Evolutionary conservation across 1,140 invertebrate species (phyloP), one percentile per base, ranked within the genome.

Genomic region (Ceratoteleas bidentatus): DNA sequence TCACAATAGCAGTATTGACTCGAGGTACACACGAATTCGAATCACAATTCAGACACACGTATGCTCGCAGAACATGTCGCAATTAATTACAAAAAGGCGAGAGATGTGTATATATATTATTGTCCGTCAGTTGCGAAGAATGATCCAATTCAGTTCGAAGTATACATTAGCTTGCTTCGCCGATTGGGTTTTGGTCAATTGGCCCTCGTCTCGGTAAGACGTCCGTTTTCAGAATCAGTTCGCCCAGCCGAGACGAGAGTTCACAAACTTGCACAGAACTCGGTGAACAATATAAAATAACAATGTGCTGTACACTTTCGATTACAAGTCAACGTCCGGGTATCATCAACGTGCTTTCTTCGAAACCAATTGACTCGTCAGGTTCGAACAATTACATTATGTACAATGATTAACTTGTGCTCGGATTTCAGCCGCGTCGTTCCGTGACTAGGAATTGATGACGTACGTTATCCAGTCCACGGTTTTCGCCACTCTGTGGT

Each of bases 401-500:
- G 34, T 81, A 81, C 78, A 81, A 64, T 24, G 24, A 4, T 74
- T 61, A 32, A 47, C 66, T 66, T 49, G 52, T 43, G 11, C 5
- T 69, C 33, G 3, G 24, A 58, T 60, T 73, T 57, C 24, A 3
- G 13, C 60, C 14, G 8, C 57, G 13, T 65, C 14, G 5, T 62
- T 49, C 53, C 62, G 9, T 33, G 11, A 54, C 68, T 90, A 91
- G 76, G 91, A 90, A 74, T 91, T 92, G 57, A 92, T 92, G 0
- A 92, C 88, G 78, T 92, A 92, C 11, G 90, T 92, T 85, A 98
- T 97, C 97, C 97, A 98, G 87, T 98, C 97, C 5, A 98, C 97
- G 0, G 97, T 98, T 88, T 97, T 96, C 0, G 97, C 96, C 2
- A 98, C 97, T 82, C 97, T 93, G 90, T 98, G 97, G 90, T 98